Evolutionary conservation across 1,140 invertebrate genomes (phyloP).

Genomic region (Anastrepha ludens): DNA sequence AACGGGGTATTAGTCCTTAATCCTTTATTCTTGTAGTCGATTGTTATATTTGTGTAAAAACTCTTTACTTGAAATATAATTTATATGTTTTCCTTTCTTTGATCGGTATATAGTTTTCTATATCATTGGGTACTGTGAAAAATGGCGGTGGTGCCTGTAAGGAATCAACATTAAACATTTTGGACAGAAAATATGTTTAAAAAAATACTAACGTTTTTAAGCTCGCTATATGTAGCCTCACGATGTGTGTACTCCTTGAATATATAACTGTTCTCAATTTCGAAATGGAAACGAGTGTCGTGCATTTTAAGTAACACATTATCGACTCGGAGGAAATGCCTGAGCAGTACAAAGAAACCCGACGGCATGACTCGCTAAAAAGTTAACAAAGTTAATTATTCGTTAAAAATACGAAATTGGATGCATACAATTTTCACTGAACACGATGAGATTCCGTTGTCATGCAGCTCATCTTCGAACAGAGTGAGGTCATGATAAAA

Average conservation of each 20-base stretch:
- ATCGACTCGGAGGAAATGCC: constrained; percentile 96
- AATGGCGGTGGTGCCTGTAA: constrained; percentile 74
- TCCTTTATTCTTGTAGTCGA: neutral
- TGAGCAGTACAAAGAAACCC: constrained; percentile 92
- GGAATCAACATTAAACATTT: constrained; percentile 50
- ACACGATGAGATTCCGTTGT: constrained; percentile 94
- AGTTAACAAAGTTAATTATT: constrained; percentile 58
- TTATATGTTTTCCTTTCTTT: constrained; percentile 75
- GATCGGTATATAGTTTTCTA: constrained; percentile 76
- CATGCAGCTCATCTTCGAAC: constrained; percentile 99
- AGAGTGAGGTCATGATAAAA: constrained; percentile 96
- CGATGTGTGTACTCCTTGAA: constrained; percentile 85
- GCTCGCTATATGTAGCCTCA: constrained; percentile 81
- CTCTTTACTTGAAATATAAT: constrained; percentile 71
- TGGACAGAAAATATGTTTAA: neutral
- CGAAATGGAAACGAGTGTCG: constrained; percentile 94
- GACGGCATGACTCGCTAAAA: constrained; percentile 95
- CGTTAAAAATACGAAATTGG: neutral
- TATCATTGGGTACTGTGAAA: constrained; percentile 77
- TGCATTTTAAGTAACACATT: constrained; percentile 91
- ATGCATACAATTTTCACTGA: constrained; percentile 94
- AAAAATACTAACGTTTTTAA: constrained; percentile 70
- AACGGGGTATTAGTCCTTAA: neutral
- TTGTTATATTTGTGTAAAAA: constrained; percentile 45
- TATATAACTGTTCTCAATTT: constrained; percentile 84